Evolutionary conservation across 1,140 invertebrate species (phyloP).

Genomic region (Pogonus chalceus): DNA sequence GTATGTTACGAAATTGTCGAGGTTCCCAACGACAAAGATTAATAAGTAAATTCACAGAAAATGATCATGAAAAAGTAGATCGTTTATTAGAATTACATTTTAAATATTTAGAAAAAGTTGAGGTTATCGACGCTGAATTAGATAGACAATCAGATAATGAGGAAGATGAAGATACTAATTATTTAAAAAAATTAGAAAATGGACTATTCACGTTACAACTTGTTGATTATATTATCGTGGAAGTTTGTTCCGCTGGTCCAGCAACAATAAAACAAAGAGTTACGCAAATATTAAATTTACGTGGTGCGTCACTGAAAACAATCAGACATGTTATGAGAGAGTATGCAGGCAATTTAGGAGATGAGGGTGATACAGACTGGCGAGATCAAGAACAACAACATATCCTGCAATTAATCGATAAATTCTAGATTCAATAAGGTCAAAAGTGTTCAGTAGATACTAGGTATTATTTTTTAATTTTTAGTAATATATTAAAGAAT

Average conservation of each 20-base stretch:
- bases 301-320: conserved; percentile 86
- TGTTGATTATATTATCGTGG: conserved; percentile 90
- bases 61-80: conserved; percentile 98
- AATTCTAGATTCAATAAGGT: no score
- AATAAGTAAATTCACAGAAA: conserved; percentile 93
- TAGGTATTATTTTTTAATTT: no score
- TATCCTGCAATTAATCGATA: conserved; percentile 86
- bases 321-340: conserved; percentile 92
- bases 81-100: conserved; percentile 92
- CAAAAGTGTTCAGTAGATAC: no score
- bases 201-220: conserved; percentile 94
- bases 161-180: conserved; percentile 71
- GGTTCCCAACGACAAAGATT: conserved; percentile 82
- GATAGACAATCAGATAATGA: no score
- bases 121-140: conserved; percentile 62
- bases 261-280: conserved; percentile 78
- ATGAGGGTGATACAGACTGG: conserved; percentile 73
- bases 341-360: conserved; percentile 90
- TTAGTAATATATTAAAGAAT: no score
- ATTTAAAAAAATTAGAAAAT: conserved; percentile 79
- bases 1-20: conserved; percentile 85
- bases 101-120: conserved; percentile 92
- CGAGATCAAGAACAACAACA: conserved; percentile 82
- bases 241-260: conserved; percentile 72
- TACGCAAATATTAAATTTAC: conserved; percentile 76